Conservation (phyloP, 2,113 vertebrate species). For the Pithys albifrons region DNA sequence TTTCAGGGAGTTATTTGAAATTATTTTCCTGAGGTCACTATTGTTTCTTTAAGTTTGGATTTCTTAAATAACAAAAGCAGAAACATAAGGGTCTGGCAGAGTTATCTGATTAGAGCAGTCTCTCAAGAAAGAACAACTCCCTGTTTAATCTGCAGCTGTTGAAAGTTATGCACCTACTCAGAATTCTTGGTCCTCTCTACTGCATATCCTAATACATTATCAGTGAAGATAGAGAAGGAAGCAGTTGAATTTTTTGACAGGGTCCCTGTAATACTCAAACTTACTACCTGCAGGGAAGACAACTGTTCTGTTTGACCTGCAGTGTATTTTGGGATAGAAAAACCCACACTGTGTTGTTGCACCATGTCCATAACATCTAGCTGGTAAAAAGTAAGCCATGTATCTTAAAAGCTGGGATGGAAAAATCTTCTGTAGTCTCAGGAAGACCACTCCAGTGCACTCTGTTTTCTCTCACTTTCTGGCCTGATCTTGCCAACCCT, state of each 20-base stretch:
- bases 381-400: neutral
- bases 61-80: neutral
- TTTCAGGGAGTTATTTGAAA: neutral
- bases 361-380: neutral
- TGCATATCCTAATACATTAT: neutral
- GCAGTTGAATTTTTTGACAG: neutral
- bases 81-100: neutral
- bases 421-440: neutral
- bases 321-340: neutral
- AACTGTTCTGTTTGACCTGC: neutral
- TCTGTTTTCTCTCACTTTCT: neutral
- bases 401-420: neutral
- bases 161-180: neutral
- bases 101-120: neutral
- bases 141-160: neutral
- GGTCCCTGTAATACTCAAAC: neutral
- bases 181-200: neutral
- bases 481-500: neutral
- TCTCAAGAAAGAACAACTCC: neutral
- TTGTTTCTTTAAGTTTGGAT: neutral
- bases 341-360: neutral
- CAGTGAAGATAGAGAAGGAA: neutral
- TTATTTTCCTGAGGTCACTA: neutral
- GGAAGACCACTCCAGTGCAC: neutral
- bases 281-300: neutral